Conservation (phyloP, 2,113 vertebrate species). For the Pseudopipra pipra region DNA sequence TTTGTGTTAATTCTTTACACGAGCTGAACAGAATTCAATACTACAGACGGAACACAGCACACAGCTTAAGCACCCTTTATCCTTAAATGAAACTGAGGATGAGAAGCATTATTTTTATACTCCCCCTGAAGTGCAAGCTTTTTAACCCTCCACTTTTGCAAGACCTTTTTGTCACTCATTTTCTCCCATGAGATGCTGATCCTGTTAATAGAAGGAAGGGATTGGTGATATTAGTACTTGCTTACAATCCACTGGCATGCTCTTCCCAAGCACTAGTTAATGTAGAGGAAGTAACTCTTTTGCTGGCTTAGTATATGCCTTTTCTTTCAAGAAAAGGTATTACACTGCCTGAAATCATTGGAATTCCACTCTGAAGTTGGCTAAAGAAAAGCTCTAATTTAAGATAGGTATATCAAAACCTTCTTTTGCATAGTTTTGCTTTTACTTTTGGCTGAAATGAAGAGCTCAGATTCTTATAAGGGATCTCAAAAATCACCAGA, state of each 20-base stretch:
- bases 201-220: neutral
- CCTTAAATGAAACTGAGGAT: neutral
- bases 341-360: neutral
- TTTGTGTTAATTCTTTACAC: neutral
- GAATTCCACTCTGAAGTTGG: neutral
- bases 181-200: neutral
- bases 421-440: neutral
- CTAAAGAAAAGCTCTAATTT: neutral
- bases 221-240: neutral
- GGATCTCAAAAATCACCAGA: neutral
- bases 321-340: neutral
- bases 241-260: neutral
- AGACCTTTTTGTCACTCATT: neutral
- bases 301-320: neutral
- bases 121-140: neutral
- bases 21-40: neutral
- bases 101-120: neutral
- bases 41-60: neutral
- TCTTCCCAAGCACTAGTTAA: neutral
- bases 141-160: slow-evolving; percentile 20
- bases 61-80: neutral
- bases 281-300: neutral
- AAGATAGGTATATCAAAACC: neutral
- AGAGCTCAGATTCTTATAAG: neutral
- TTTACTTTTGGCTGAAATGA: neutral